Evolutionary conservation across 2,113 vertebrate genomes (phyloP), one percentile per base, ranked within the genome.

Genomic region (Chionomys nivalis): DNA sequence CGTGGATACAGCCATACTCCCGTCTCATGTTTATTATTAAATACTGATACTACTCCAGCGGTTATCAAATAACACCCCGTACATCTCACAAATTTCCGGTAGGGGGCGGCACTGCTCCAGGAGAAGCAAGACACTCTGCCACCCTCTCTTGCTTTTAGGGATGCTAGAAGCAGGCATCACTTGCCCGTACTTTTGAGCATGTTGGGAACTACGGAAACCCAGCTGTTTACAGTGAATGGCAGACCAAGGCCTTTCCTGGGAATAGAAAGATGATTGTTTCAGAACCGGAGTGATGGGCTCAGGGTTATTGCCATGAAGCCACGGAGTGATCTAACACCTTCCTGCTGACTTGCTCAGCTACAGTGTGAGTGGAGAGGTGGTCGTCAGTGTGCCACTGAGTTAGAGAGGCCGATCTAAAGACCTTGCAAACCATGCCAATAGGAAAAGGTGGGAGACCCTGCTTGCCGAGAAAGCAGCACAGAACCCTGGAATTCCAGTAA

Each of bases 241-340:
- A 87, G 42, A 88, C 2, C n/a, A 87, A 42, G 6, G 13, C 11
- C 33, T 93, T 89, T n/a, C 61, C 14, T 86, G 49, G 11, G 5
- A 33, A 7, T 33, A 13, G 16, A 72, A 79, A 92, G n/a, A 47
- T 47, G 24, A 42, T 47, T 88, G 81, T 72, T 95, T 96, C 44
- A 91, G 79, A 55, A 13, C 6, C 52, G n/a, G 21, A 73, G 7
- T 61, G 16, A 24, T 1, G 16, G 31, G 49, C 21, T 82, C 12
- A 85, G 91, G 70, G 26, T 92, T 36, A 42, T 36, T 88, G 81
- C 23, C 42, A 6, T 5, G 3, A 33, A 31, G 21, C 3, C 8
- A 3, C n/a, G 24, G 31, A 21, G 24, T 36, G 78, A 42, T 31
- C 63, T 1, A 13, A 76, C 76, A 52, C 28, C 49, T 78, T 75